Conservation (phyloP, 2,888 invertebrate species). For the Tricholauxania praeusta region DNA sequence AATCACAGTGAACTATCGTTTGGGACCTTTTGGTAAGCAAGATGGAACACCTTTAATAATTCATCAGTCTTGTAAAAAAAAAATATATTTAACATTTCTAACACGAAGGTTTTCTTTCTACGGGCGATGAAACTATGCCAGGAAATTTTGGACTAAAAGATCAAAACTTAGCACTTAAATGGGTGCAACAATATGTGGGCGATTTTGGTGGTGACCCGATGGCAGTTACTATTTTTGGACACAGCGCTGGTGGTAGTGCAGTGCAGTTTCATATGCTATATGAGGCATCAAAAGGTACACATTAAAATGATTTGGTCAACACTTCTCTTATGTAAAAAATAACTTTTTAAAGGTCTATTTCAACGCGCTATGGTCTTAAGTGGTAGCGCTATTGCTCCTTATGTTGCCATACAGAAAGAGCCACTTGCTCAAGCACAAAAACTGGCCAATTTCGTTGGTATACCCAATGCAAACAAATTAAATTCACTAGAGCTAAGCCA, state of each 20-base stretch:
- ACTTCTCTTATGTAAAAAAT: background rate
- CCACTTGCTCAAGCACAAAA: slow-evolving; percentile 57
- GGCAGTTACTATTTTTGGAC: slow-evolving; percentile 68
- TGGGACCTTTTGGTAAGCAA: slow-evolving; percentile 57
- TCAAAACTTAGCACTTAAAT: slow-evolving; percentile 67
- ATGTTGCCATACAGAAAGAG: slow-evolving; percentile 42
- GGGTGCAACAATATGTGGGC: slow-evolving; percentile 67
- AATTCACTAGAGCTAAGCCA: slow-evolving; percentile 58
- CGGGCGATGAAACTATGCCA: slow-evolving; percentile 66
- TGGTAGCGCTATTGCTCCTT: slow-evolving; percentile 64
- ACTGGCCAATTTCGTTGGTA: slow-evolving; percentile 63
- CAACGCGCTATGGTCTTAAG: slow-evolving; percentile 67
- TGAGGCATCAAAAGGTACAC: slow-evolving; percentile 63
- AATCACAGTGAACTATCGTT: slow-evolving; percentile 66
- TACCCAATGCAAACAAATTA: slow-evolving; percentile 51
- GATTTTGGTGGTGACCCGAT: slow-evolving; percentile 67
- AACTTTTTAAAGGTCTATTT: slow-evolving; percentile 60
- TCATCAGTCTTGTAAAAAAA: background rate
- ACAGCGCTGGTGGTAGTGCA: slow-evolving; percentile 68
- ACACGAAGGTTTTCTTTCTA: slow-evolving; percentile 65
- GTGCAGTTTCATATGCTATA: slow-evolving; percentile 68
- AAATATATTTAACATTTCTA: background rate
- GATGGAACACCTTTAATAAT: background rate
- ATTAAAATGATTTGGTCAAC: background rate
- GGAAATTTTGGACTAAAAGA: slow-evolving; percentile 70